Base-by-base conservation (phyloP, 2,888 invertebrate genomes). In the Dryocosmus kuriphilus region DNA sequence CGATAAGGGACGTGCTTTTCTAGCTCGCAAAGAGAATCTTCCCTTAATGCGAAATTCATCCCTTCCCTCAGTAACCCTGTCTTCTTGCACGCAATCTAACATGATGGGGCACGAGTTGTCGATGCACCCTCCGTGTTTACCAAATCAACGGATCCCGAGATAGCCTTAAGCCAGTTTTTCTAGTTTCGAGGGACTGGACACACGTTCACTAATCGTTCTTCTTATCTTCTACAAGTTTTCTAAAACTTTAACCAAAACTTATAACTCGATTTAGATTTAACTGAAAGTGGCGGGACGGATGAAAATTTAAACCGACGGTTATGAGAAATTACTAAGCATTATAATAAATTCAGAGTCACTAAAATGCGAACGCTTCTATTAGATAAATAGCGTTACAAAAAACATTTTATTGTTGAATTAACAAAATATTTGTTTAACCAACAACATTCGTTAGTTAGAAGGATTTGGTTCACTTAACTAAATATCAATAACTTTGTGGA, bases 1-100 rank as follows among this genome's bases (percentile, higher is more conserved):
- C 88, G 90, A 91, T 89, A 90, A 90, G 88, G 87, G 84, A 86
- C 57, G 84, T 80, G 73, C 38, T 67, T 63, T 73, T 81, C 30
- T 57, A 62, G 63, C 61, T 57, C 55, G 73, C 30, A 82, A 79
- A 80, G 76, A 57, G 76, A 77, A 46, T 41, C 71, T 76, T 76
- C 75, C 65, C 27, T 51, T 51, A 71, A 46, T 67, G 30, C 51
- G 46, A 71, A 51, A 71, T 51, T 71, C 74, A 57, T 57, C 75
- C 73, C 35, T 55, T 74, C 61, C 55, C 38, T 46, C 35, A 63
- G 57, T 14, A 22, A 60, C 46, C 46, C 55, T 60, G 63, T 41
- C 74, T 79, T 77, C 11, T 77, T 77, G 73, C 74, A 32, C 71
- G 76, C 62, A 78, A 77, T 79, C 80, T 75, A 80, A 77, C 78